Base-by-base conservation (phyloP, 37 sponge, comb jelly and placozoan genomes). In the Halisarca cf. caerulea region DNA sequence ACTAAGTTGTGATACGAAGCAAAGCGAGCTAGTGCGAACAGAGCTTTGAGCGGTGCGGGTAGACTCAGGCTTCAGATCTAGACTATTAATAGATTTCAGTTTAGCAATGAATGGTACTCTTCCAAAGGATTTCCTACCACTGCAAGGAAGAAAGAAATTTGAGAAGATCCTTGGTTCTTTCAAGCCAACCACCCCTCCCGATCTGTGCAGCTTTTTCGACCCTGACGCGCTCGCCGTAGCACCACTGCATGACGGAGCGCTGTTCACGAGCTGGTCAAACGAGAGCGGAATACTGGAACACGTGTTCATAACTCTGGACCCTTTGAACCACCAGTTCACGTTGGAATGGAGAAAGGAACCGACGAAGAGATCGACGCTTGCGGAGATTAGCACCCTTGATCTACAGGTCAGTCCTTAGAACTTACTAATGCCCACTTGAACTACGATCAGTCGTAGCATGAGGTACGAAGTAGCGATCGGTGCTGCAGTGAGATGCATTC, bases 261-360 rank as follows among this genome's bases (percentile, higher is more conserved):
- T 74, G 38, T 74, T 74, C 11, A 41, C 77, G 25, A 18, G 44
- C 2, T 74, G 77, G 77, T n/a, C 38, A 17, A 44, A 41, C 25
- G 77, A 74, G 21, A 37, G 77, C 32, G 36, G n/a, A 23, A 44
- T 20, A 20, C 38, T 74, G 42, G 25, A 40, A 18, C 77, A 74
- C 43, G 45, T 74, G 24, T 74, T 74, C 77, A 40, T 74, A 11
- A 74, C 41, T 0, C 45, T 74, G 77, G 77, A 74, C 25, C 77
- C 42, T 21, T 25, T 74, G 17, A 74, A 74, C 25, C 77, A 74
- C 45, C 36, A 40, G 25, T 17, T 74, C 45, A 38, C 77, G 24
- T 6, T 74, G 45, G 77, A 74, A 37, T 74, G 77, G 77, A 37
- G 45, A 18, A 74, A 41, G 45, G 45, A 37, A 40, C 2, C 25